A percentile compares a stretch with the other conserved stretches of the same genome.
phyloP scores from a whole-genome alignment of 2,888 invertebrate genomes.

The Tipula vernalis region DNA sequence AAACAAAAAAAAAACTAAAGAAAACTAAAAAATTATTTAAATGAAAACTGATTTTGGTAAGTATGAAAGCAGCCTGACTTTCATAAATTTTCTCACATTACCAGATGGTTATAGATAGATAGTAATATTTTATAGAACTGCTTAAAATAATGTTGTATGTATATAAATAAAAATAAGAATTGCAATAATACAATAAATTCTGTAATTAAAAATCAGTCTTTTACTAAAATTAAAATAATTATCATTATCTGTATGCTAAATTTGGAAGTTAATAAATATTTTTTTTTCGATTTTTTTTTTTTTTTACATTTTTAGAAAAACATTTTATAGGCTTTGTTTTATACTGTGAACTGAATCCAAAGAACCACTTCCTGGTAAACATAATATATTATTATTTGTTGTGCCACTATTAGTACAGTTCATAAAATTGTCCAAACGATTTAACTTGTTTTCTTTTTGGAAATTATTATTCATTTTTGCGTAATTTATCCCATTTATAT shows the following conservation, averaged over 20 bases:
- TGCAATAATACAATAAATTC: not conserved
- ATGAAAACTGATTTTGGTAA: not conserved
- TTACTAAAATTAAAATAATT: not conserved
- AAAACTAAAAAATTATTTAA: not conserved
- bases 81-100: not conserved
- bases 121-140: not conserved
- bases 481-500: slow-evolving; percentile 7
- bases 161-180: not conserved
- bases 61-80: not conserved
- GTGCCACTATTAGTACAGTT: not conserved
- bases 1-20: not conserved
- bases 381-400: not conserved
- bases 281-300: not conserved
- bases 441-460: not conserved
- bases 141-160: not conserved
- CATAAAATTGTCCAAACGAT: not conserved
- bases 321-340: not conserved
- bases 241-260: not conserved
- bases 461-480: not conserved
- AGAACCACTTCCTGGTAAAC: not conserved
- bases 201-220: not conserved
- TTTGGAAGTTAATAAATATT: not conserved
- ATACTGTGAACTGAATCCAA: slow-evolving; percentile 7
- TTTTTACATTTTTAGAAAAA: not conserved
- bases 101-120: not conserved